Conservation (phyloP, 1,140 invertebrate genomes). For the Stegodyphus mimosarum region DNA sequence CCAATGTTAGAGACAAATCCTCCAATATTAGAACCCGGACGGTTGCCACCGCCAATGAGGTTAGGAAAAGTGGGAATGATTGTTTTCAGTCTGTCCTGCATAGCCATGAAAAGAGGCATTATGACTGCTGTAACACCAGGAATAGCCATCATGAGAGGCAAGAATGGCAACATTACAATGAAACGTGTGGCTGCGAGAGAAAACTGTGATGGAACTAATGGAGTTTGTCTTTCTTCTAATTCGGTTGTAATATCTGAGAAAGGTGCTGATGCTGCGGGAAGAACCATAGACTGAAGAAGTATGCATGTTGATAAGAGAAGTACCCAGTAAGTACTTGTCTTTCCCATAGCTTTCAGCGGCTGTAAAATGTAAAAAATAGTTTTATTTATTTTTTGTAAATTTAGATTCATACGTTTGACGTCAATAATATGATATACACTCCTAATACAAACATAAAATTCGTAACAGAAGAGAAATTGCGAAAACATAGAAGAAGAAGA, state of each 20-base stretch:
- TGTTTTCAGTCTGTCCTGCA: slow-evolving; percentile 39
- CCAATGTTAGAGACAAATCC: background rate
- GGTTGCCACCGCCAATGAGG: background rate
- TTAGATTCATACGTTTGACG: too few species aligned
- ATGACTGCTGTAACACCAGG: slow-evolving; percentile 34
- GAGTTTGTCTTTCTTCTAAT: background rate
- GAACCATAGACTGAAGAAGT: background rate
- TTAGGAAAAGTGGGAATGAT: slow-evolving; percentile 25
- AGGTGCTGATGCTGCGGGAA: background rate
- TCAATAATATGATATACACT: too few species aligned
- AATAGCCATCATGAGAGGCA: slow-evolving; percentile 41
- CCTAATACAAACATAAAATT: too few species aligned
- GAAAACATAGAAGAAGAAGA: too few species aligned
- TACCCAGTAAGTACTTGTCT: background rate
- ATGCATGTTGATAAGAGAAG: background rate
- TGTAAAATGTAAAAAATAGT: too few species aligned
- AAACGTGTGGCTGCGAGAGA: slow-evolving; percentile 42
- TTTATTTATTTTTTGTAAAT: too few species aligned
- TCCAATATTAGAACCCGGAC: background rate
- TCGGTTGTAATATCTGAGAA: background rate
- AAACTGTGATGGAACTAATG: slow-evolving; percentile 31
- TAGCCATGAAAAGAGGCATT: slow-evolving; percentile 49
- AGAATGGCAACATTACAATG: slow-evolving; percentile 50
- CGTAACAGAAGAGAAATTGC: too few species aligned
- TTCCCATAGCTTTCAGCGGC: background rate